These are phyloP conservation scores for Agrotis ipsilon DNA, from an alignment of 2,888 invertebrate species.

Conservation along the genomic window DNA sequence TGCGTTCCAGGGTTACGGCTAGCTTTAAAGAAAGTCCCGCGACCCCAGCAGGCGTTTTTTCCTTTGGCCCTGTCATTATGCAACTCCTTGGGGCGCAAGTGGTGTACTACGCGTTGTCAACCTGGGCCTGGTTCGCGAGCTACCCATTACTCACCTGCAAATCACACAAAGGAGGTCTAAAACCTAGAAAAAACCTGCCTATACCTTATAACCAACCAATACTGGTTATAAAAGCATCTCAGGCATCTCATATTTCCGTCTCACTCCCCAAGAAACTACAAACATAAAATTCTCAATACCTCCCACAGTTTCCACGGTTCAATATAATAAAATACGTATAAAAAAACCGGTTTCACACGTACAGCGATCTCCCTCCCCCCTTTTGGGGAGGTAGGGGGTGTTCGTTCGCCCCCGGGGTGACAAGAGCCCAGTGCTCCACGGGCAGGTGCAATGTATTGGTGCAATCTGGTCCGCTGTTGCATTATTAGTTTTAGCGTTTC, in stretches of 20 bases:
- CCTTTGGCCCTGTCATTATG: too few species aligned
- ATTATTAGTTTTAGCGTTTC: conserved; percentile 76
- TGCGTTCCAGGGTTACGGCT: too few species aligned
- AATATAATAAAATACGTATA: conserved; percentile 78
- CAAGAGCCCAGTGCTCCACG: conserved; percentile 70
- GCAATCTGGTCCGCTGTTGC: conserved; percentile 82
- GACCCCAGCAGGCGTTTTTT: too few species aligned
- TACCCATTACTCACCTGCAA: too few species aligned
- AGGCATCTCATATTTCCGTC: not conserved
- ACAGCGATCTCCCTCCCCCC: conserved; percentile 68
- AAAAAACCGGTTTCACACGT: conserved; percentile 83
- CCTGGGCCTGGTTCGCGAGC: too few species aligned
- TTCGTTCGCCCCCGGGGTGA: conserved; percentile 69
- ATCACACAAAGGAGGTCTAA: too few species aligned
- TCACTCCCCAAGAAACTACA: conserved; percentile 31
- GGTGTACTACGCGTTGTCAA: too few species aligned
- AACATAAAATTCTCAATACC: conserved; percentile 59
- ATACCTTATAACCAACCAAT: not conserved
- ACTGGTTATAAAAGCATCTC: not conserved
- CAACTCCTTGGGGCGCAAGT: too few species aligned
- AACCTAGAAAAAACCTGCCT: too few species aligned
- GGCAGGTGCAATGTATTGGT: conserved; percentile 85
- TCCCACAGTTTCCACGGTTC: conserved; percentile 55
- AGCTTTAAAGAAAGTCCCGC: too few species aligned
- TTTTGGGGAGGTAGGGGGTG: conserved; percentile 52